Evolutionary conservation across 2,113 vertebrate species (phyloP).

Genomic region (Chionodraco myersi): DNA sequence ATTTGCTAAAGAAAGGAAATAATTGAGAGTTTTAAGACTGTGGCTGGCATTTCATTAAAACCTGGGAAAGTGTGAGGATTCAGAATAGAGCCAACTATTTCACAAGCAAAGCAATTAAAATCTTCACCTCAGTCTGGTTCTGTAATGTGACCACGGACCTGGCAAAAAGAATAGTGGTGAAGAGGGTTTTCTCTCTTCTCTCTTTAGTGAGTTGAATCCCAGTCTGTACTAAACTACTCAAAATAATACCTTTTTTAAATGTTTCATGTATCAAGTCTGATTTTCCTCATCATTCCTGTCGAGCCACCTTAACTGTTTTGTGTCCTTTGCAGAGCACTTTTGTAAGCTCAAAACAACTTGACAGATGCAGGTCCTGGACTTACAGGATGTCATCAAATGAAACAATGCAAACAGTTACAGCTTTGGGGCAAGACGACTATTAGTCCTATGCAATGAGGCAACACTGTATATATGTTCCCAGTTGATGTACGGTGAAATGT

Average conservation of each 20-base stretch:
- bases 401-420: constrained; percentile 41
- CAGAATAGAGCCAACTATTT: constrained; percentile 22
- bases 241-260: not conserved
- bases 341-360: constrained; percentile 29
- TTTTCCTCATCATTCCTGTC: too few relatives aligned
- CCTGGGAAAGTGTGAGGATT: constrained; percentile 31
- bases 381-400: constrained; percentile 64
- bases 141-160: constrained; percentile 22
- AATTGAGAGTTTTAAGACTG: not conserved
- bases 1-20: constrained; percentile 21
- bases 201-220: not conserved
- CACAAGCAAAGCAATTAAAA: not conserved
- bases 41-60: not conserved
- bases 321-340: not conserved
- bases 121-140: constrained; percentile 9
- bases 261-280: not conserved
- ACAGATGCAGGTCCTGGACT: constrained; percentile 28
- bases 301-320: not conserved
- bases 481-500: constrained; percentile 22
- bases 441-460: constrained; percentile 24
- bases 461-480: constrained; percentile 25
- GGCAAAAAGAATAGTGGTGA: constrained; percentile 2
- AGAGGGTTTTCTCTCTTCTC: not conserved
- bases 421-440: constrained; percentile 19
- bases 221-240: not conserved